A percentile compares a stretch with the other conserved stretches of the same genome.
Conservation (phyloP, 2,113 vertebrate genomes). For the Peucedramus taeniatus region DNA sequence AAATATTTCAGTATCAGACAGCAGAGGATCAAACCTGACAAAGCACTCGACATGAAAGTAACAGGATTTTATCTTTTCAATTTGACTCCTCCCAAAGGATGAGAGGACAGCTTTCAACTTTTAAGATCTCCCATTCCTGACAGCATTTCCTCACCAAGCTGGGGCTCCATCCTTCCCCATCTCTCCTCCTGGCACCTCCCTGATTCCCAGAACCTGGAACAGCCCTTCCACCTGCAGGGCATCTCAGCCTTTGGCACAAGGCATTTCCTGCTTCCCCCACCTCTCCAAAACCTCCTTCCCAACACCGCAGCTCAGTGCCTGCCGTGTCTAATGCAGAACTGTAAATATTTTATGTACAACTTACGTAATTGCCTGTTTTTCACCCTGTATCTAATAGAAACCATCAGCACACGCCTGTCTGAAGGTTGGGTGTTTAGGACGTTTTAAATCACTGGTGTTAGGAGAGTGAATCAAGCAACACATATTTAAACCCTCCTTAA, state of each 20-base stretch:
- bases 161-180: neutral
- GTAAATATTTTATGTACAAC: neutral
- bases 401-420: neutral
- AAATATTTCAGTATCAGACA: neutral
- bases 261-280: neutral
- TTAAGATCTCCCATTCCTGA: neutral
- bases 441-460: neutral
- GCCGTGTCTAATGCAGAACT: accelerated
- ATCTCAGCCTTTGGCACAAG: neutral
- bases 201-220: neutral
- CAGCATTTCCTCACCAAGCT: neutral
- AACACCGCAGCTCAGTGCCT: accelerated
- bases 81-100: neutral
- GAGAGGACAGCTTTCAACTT: neutral
- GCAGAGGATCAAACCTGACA: neutral
- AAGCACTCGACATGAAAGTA: neutral
- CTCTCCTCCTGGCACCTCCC: neutral
- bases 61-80: neutral
- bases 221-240: neutral
- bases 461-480: neutral
- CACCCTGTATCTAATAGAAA: neutral
- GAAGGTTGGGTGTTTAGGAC: neutral
- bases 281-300: neutral
- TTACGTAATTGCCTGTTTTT: neutral
- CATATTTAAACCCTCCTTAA: neutral